Conservation (phyloP, 2,797 vertebrate genomes). For the Tarsius wallacei region DNA sequence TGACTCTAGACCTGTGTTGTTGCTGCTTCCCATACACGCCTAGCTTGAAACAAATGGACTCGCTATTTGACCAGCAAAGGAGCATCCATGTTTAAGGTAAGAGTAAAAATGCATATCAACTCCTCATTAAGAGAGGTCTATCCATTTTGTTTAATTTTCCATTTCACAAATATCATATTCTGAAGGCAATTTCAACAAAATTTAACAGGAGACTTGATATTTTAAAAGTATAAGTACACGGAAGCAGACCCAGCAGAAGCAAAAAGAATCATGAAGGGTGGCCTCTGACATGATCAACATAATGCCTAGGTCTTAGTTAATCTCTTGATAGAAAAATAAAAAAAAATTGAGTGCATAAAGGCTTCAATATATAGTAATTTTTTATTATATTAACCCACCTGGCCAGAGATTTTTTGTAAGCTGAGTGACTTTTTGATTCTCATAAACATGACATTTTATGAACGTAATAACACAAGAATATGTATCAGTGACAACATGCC, state of each 20-base stretch:
- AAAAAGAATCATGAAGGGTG: conserved; percentile 9
- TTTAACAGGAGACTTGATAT: conserved; percentile 2
- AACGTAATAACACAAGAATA: conserved; percentile 41
- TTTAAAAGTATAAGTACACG: conserved; percentile 12
- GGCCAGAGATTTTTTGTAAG: conserved; percentile 19
- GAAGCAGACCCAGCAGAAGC: background rate
- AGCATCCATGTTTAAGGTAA: background rate
- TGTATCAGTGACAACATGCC: conserved; percentile 46
- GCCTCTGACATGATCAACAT: conserved; percentile 24
- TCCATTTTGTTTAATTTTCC: background rate
- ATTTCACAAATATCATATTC: conserved; percentile 44
- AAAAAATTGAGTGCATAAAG: background rate
- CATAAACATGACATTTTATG: conserved; percentile 67
- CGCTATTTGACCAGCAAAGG: background rate
- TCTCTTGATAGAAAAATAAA: conserved; percentile 44
- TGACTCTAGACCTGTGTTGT: background rate
- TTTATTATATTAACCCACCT: background rate
- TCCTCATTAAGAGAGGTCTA: background rate
- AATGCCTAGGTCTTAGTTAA: conserved; percentile 25
- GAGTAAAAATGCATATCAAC: background rate
- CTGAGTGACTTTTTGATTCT: conserved; percentile 58
- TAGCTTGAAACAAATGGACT: background rate
- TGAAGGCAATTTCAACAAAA: conserved; percentile 29
- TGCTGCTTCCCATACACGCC: background rate
- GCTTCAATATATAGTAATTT: background rate